Evolutionary conservation across 2,888 invertebrate species (phyloP).

Genomic region (Hirtodrosophila cameraria): DNA sequence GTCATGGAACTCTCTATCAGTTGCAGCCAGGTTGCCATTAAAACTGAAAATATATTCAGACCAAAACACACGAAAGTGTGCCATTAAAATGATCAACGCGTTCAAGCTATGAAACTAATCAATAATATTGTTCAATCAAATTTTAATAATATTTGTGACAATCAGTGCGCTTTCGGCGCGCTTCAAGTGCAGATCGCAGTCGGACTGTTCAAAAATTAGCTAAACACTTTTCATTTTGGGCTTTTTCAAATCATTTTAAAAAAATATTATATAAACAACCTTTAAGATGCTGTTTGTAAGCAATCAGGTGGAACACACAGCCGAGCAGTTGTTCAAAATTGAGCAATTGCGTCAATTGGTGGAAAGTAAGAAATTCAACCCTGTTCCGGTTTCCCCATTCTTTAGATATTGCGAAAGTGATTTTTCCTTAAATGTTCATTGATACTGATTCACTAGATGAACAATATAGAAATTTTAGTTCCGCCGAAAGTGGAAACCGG

Average conservation of each 20-base stretch:
- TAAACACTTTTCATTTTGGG: no score
- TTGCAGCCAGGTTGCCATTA: conserved; percentile 15
- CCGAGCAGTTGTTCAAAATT: conserved; percentile 68
- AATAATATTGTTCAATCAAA: conserved; percentile 41
- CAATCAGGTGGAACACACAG: conserved; percentile 56
- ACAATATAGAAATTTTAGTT: no score
- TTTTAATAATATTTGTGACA: conserved; percentile 31
- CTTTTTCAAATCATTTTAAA: no score
- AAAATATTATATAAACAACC: background rate
- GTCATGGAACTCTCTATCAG: conserved; percentile 3
- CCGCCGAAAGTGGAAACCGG: no score
- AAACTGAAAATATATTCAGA: conserved; percentile 10
- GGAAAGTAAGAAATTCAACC: conserved; percentile 65
- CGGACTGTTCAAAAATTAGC: conserved; percentile 28
- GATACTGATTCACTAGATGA: no score
- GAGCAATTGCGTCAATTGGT: conserved; percentile 67
- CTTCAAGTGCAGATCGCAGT: conserved; percentile 47
- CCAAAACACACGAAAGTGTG: conserved; percentile 13
- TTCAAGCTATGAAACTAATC: conserved; percentile 44
- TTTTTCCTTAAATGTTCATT: no score
- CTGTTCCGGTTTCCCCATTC: no score
- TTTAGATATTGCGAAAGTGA: background rate
- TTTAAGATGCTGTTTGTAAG: conserved; percentile 59
- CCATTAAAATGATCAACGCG: conserved; percentile 57
- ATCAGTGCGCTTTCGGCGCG: conserved; percentile 52